Base-by-base conservation (phyloP, 2,888 invertebrate genomes). In the Seira sanloemensis region DNA sequence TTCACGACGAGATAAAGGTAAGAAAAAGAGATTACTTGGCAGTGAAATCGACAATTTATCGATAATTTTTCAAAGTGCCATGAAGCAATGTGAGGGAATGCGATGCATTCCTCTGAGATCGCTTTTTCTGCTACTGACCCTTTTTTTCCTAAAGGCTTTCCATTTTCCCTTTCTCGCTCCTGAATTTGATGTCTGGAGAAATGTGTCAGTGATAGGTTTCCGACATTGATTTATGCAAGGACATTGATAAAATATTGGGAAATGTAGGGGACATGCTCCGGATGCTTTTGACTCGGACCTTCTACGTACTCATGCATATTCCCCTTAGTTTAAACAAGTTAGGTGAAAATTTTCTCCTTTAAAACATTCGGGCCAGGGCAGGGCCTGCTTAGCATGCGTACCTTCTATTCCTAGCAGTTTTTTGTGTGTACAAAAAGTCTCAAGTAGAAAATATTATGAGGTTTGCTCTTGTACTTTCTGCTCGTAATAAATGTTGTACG, bases 191-290 rank as follows among this genome's bases (percentile, higher is more conserved):
- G 74, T 27, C 37, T 81, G 37, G 37, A 81, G 68, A 81, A 78
- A 75, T 74, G 73, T 75, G 81, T 73, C 69, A 75, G 69, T 73
- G 75, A 81, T 81, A 74, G 69, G 75, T 69, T 75, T 62, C 9
- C 24, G 81, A 81, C 81, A 81, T 68, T 81, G 81, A 81, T 81
- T 81, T 75, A 81, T 81, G 75, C 81, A 81, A 69, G 62, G 37
- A 81, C 65, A 69, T 67, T 9, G 7, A 24, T 25, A 79, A 79
- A 73, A 79, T 79, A 79, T 79, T 78, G 78, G 19, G 46, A 25
- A 24, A 54, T 26, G 25, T 23, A 73, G 25, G 71, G 16, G 71
- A 71, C 50, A 24, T 21, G 71, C 5, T 19, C 50, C n/a, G n/a
- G n/a, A n/a, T n/a, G n/a, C n/a, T n/a, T n/a, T n/a, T n/a, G n/a